A percentile compares a stretch with the other conserved stretches of the same genome.
Conservation (phyloP, 2,888 invertebrate genomes). For the Oxystoma pomonae region DNA sequence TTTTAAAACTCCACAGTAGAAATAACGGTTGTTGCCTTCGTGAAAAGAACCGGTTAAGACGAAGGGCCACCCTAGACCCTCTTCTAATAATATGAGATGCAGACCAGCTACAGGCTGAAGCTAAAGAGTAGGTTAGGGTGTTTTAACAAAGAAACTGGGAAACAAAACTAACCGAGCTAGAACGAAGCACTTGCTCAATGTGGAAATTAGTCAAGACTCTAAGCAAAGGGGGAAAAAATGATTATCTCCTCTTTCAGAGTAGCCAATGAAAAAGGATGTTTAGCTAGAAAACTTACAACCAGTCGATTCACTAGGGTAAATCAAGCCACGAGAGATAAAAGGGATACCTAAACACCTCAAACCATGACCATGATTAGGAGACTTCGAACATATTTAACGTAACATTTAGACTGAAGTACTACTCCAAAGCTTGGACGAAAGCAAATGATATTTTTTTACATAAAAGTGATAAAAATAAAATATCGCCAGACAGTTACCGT, state of each 20-base stretch:
- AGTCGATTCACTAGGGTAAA: background rate
- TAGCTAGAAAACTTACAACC: background rate
- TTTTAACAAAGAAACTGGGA: too few species aligned
- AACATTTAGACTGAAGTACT: slow-evolving; percentile 10
- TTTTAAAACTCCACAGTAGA: background rate
- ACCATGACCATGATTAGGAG: slow-evolving; percentile 5
- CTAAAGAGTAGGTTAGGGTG: background rate
- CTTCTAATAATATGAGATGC: background rate
- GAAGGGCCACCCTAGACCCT: background rate
- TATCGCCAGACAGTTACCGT: slow-evolving; percentile 3
- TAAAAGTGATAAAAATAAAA: slow-evolving; percentile 14
- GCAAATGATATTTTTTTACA: slow-evolving; percentile 15
- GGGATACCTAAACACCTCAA: slow-evolving; percentile 14
- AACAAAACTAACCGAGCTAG: too few species aligned
- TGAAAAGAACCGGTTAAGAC: background rate
- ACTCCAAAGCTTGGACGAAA: slow-evolving; percentile 14
- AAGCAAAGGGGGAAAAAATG: background rate
- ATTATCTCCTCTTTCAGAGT: background rate
- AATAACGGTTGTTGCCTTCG: background rate
- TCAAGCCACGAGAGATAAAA: background rate
- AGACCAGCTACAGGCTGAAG: background rate
- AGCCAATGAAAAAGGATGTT: background rate
- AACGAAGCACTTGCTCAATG: too few species aligned
- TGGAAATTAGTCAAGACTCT: background rate
- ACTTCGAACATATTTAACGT: slow-evolving; percentile 16